These are phyloP conservation scores for Arothron firmamentum DNA, from an alignment of 2,113 vertebrate species.

Conservation along the genomic window DNA sequence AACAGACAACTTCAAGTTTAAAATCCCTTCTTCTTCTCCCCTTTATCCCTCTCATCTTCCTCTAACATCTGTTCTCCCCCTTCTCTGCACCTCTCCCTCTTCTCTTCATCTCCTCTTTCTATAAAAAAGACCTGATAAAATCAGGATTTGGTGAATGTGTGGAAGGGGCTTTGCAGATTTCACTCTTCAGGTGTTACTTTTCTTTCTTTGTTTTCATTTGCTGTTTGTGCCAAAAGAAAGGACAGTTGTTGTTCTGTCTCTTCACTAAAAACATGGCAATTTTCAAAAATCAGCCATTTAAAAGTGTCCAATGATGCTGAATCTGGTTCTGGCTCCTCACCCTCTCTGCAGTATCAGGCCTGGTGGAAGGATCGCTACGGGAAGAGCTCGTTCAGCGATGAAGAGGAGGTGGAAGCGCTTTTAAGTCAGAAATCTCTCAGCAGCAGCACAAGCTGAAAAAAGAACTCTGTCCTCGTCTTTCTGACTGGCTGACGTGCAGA, in stretches of 20 bases:
- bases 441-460: neutral
- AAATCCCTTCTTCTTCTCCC: neutral
- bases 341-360: conserved; percentile 75
- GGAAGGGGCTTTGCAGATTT: too few species aligned
- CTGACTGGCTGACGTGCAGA: conserved; percentile 2
- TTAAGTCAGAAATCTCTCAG: conserved; percentile 28
- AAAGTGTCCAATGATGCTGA: neutral
- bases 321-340: neutral
- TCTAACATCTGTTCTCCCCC: too few species aligned
- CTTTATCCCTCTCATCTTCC: neutral
- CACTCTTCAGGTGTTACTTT: too few species aligned
- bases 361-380: conserved; percentile 86
- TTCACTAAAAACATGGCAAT: too few species aligned
- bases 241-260: too few species aligned
- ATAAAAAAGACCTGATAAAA: too few species aligned
- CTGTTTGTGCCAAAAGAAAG: too few species aligned
- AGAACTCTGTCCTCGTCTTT: neutral
- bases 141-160: too few species aligned
- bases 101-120: too few species aligned
- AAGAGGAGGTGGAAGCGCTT: conserved; percentile 75
- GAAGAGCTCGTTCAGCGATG: conserved; percentile 79
- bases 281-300: too few species aligned
- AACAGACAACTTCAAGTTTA: too few species aligned
- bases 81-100: conserved; percentile 1
- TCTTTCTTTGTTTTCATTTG: too few species aligned